Base-by-base conservation (phyloP, 2,797 vertebrate species). In the Acestrorhynchus altus region DNA sequence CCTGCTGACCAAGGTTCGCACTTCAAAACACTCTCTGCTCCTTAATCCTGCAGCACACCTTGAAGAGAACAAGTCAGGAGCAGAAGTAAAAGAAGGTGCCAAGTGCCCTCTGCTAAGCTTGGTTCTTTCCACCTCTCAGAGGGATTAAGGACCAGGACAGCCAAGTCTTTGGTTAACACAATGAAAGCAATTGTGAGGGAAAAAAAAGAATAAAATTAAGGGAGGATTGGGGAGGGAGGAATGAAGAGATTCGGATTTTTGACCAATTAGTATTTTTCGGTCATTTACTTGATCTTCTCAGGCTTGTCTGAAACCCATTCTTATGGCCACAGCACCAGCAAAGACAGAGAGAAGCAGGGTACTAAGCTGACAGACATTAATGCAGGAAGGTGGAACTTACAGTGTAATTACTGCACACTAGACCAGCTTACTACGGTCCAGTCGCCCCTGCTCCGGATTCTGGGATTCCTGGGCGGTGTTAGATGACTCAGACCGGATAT, bases 401-500 rank as follows among this genome's bases (percentile, higher is more conserved):
- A 85, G 78, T 69, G 74, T 84, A 86, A 89, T 87, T 86, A 84
- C 68, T 67, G 76, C 8, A 76, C 67, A 88, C 80, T 79, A 77
- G 81, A 89, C 84, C 72, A 81, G 85, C 82, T 91, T 86, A 85
- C 78, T 60, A 73, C 63, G 64, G 79, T 65, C 52, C 5, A 13
- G 61, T 70, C 78, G 83, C 83, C 69, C 87, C 86, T 81, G 79
- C 75, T 85, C 81, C 87, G 88, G 87, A 90, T 91, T 91, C 89
- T 35, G 51, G 11, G 47, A 70, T 63, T 71, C 35, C 89, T 89
- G 73, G 77, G 87, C 85, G 82, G 87, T 90, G 88, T 91, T 88
- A 87, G 86, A 86, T 90, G 87, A 89, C 90, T 88, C 74, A 79
- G 85, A 92, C 91, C 90, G 87, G 90, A 91, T 91, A 92, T 92